These are phyloP conservation scores for Rhipidura dahli DNA, from an alignment of 2,113 vertebrate species.

Conservation along the genomic window DNA sequence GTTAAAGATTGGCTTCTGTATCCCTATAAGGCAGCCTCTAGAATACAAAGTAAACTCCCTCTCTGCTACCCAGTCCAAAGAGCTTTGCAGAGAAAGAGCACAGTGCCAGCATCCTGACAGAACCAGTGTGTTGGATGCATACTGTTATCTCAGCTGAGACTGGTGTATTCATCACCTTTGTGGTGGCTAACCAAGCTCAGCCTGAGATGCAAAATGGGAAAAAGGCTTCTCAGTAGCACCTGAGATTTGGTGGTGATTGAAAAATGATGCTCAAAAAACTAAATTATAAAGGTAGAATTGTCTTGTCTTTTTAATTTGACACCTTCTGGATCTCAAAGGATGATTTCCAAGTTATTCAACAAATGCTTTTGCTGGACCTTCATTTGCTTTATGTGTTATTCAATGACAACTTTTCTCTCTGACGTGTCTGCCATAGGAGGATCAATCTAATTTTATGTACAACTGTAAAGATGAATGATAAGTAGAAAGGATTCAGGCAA, in stretches of 20 bases:
- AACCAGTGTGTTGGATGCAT: neutral
- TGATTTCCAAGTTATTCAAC: conserved; percentile 28
- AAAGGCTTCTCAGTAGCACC: neutral
- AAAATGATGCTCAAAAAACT: neutral
- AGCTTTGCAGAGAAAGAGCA: neutral
- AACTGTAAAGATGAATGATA: conserved; percentile 84
- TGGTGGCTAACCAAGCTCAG: neutral
- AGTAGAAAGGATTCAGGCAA: conserved; percentile 77
- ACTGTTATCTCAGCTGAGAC: neutral
- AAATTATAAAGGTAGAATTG: neutral
- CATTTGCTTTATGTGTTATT: conserved; percentile 52
- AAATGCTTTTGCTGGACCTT: conserved; percentile 44
- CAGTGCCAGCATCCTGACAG: neutral
- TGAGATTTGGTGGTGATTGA: neutral
- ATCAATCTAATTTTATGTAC: conserved; percentile 82
- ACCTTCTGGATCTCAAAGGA: neutral
- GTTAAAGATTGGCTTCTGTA: conserved; percentile 72
- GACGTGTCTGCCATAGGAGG: conserved; percentile 60
- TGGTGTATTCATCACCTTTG: neutral
- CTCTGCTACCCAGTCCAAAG: neutral
- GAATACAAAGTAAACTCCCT: conserved; percentile 65
- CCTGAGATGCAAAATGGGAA: neutral
- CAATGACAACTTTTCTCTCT: conserved; percentile 66
- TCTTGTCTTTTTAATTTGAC: neutral
- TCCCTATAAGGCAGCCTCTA: conserved; percentile 36